Evolutionary conservation across 1,140 invertebrate species (phyloP), one percentile per base, ranked within the genome.

Genomic region (Lordiphosa stackelbergi): DNA sequence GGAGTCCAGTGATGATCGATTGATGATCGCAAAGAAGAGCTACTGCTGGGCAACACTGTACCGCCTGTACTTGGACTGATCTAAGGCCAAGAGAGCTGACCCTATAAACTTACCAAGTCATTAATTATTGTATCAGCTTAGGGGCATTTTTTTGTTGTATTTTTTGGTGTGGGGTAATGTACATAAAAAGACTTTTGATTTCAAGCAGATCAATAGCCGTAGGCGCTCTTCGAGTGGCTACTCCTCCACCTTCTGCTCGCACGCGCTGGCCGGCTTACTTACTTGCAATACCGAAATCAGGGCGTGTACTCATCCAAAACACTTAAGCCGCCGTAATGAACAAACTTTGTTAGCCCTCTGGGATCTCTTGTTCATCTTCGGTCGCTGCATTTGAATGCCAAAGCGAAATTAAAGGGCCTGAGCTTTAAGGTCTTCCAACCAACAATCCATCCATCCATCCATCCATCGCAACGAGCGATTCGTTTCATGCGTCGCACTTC

Each of bases 251-350:
- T 13, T 40, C 40, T 34, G 12, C 12, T 31, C 11, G 73, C 73
- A 79, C 74, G 73, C 73, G 74, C 64, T 53, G 43, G 46, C 11
- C 48, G 38, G 56, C 56, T 53, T 45, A 42, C 38, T 49, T 31
- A 31, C 28, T 35, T 41, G 48, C 45, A 73, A 73, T 65, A 77
- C 49, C 38, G 53, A 70, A 85, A 77, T 73, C 70, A 83, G 83
- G 81, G 83, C 83, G 81, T 85, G 83, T 85, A 85, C 77, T 73
- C 66, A 85, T 74, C 73, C 61, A 77, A 78, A 85, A 83, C 77
- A 85, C 83, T 85, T 85, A 85, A 85, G 65, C 66, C 55, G 47
- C 56, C 61, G 73, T 79, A 84, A 85, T 84, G 70, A 86, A 66
- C 49, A 83, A 71, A 78, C 74, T 77, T 73, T 70, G 72, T 81